Base-by-base conservation (phyloP, 2,888 invertebrate genomes). In the Ceratothoa steindachneri region DNA sequence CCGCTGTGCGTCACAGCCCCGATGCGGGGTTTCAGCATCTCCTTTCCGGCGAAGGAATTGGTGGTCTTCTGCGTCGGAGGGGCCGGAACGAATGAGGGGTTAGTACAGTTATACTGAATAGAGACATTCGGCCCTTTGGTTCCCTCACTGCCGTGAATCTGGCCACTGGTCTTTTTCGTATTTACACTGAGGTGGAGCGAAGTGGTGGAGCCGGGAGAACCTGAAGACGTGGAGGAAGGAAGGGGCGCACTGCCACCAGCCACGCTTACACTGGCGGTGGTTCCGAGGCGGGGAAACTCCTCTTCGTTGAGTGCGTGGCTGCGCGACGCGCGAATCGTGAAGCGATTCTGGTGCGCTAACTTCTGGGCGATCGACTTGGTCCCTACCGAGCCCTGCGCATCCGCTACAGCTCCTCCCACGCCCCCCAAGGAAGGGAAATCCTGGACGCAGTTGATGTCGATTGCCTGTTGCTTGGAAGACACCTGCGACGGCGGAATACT, bases 211-310 rank as follows among this genome's bases (percentile, higher is more conserved):
- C 67, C 72, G n/a, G 71, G 52, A 2, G 74, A 71, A 7, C 75
- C 72, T 9, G 67, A 67, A 5, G 71, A 69, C 7, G 75, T 67
- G 9, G 71, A 71, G 24, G 75, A 19, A 15, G 73, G 51, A 9
- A 71, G 53, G 9, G 30, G 52, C 0, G 73, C 73, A n/a, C 67
- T 68, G 29, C 71, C 72, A 29, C 71, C 73, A 29, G 73, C 73
- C 9, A 76, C 76, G 31, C 76, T 76, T n/a, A n/a, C n/a, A 9
- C 73, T 76, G 24, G 76, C 15, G 15, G 24, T 81, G 12, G 72
- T 74, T 65, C 82, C 82, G 30, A 84, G 80, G 1, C 82, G 81
- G 22, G 85, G 84, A 80, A 84, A 84, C 71, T 85, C 84, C 52
- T 85, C 83, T 70, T 81, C 81, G 52, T 78, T 73, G 81, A 24